Base-by-base conservation (phyloP, 1,140 invertebrate species). In the Penaeus vannamei region DNA sequence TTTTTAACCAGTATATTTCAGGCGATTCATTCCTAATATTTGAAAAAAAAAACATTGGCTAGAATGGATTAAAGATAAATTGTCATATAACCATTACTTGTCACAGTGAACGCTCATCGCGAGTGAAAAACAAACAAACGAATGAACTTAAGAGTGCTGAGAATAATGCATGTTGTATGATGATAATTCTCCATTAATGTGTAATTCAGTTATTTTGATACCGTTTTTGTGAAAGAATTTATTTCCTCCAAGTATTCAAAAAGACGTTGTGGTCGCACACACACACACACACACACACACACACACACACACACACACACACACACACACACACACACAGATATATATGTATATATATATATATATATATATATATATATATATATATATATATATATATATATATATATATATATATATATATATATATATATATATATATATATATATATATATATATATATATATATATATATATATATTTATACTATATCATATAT, bases 321-420 rank as follows among this genome's bases (percentile, higher is more conserved):
- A 32, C 32, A 76, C 22, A 32, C 32, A 76, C 36, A 76, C 10
- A 76, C 36, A 76, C n/a, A 76, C 22, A 76, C 10, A 76, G 20
- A 76, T 32, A 76, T 32, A 76, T 22, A 76, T 32, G 32, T 32
- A 76, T 22, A 72, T 32, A 76, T 32, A 76, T 32, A 29, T 32
- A 76, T 32, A 76, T 5, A 76, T 32, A 76, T 10, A 72, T 72
- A 72, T 72, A 72, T 72, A n/a, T 72, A 72, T 72, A 72, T n/a
- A 72, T 72, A 72, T n/a, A 72, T 72, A 72, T 72, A 72, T 72
- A 72, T n/a, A 72, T 72, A 72, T 72, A 72, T 72, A 72, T 72
- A 72, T n/a, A 72, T 72, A 72, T 72, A 72, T 72, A 72, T 72
- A 72, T 72, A 72, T 72, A n/a, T 72, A 72, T 72, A n/a, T 72